A percentile compares a stretch with the other conserved stretches of the same genome.
These are phyloP conservation scores for Poeciliopsis infans DNA, from an alignment of 2,797 vertebrate species.

Conservation along the genomic window DNA sequence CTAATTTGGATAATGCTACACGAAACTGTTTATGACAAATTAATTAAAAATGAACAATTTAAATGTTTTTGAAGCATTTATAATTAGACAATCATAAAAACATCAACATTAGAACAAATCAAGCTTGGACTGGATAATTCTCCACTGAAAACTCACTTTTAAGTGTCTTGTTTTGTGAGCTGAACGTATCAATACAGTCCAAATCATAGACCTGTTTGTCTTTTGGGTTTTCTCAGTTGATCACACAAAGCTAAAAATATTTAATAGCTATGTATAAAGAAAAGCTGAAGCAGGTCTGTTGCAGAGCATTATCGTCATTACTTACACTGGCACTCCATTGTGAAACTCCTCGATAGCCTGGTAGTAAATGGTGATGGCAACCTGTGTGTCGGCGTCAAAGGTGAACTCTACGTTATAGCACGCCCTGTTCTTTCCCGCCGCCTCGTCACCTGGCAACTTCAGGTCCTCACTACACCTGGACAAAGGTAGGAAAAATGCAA, in stretches of 20 bases:
- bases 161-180: neutral
- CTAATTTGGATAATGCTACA: neutral
- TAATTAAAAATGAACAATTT: neutral
- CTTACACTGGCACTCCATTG: slow-evolving; percentile 93
- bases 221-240: neutral
- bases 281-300: neutral
- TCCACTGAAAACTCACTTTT: neutral
- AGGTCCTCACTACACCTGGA: slow-evolving; percentile 91
- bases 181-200: neutral
- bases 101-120: neutral
- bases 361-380: slow-evolving; percentile 98
- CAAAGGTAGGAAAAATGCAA: neutral
- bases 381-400: slow-evolving; percentile 93
- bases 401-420: slow-evolving; percentile 98
- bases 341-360: slow-evolving; percentile 97
- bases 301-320: slow-evolving; percentile 5
- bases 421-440: slow-evolving; percentile 81
- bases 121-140: neutral
- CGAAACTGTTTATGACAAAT: neutral
- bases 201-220: neutral
- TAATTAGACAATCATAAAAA: neutral
- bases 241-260: neutral
- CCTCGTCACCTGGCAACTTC: slow-evolving; percentile 88
- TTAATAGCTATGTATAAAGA: neutral
- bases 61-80: neutral